Conservation (phyloP, 2,113 vertebrate genomes). For the Malurus melanocephalus region DNA sequence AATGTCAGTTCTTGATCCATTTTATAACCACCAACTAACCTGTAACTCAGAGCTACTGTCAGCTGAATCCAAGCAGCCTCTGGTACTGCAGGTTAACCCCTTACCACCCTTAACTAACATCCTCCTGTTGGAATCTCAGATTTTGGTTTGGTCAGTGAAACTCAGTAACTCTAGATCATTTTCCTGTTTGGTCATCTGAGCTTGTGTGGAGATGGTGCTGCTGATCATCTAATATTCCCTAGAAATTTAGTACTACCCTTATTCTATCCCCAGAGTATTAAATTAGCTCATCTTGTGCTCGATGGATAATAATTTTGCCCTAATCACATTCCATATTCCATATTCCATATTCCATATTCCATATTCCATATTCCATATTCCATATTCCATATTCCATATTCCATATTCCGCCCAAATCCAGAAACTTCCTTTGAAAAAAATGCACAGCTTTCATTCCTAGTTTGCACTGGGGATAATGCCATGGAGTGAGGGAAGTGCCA, state of each 20-base stretch:
- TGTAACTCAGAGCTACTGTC: neutral
- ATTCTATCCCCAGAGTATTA: neutral
- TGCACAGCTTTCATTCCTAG: neutral
- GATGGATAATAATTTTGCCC: neutral
- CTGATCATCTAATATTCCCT: neutral
- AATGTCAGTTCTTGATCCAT: neutral
- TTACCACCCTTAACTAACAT: neutral
- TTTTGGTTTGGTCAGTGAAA: neutral
- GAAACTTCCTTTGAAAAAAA: neutral
- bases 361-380: neutral
- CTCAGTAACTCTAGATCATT: neutral
- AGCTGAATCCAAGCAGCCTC: neutral
- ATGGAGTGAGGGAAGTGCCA: neutral
- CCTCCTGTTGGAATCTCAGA: neutral
- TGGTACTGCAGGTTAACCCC: neutral
- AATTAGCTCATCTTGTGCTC: neutral
- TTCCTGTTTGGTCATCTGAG: neutral
- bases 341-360: neutral
- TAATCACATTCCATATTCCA: neutral
- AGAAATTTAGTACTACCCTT: neutral
- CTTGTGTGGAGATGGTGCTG: neutral
- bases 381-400: neutral
- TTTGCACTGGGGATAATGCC: neutral
- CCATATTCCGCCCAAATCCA: neutral
- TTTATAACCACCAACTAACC: neutral